Conservation (phyloP, 2,113 vertebrate genomes). For the Dromiciops gliroides region DNA sequence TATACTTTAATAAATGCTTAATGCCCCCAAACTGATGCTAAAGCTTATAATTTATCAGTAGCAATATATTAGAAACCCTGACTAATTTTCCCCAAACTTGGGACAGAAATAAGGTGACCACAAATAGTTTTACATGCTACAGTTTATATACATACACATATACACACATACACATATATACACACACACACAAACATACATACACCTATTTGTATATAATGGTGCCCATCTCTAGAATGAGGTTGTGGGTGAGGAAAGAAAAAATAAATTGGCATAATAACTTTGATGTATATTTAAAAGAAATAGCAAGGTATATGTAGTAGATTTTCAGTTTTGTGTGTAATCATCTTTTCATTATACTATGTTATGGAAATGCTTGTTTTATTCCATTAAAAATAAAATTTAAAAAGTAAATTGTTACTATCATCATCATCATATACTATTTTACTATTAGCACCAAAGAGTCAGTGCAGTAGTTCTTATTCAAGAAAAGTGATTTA, state of each 20-base stretch:
- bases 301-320: neutral
- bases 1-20: no score
- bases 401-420: neutral
- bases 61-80: no score
- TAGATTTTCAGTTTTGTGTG: neutral
- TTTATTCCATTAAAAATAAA: neutral
- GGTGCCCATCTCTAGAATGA: neutral
- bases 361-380: no score
- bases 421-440: neutral
- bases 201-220: neutral
- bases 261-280: neutral
- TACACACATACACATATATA: no score
- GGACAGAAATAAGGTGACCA: no score
- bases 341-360: neutral
- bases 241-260: neutral
- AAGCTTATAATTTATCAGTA: no score
- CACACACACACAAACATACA: no score
- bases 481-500: conserved; percentile 12
- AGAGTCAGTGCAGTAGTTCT: neutral
- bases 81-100: no score
- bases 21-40: no score
- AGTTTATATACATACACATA: no score
- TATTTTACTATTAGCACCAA: conserved; percentile 12
- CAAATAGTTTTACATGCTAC: no score
- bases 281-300: neutral